Evolutionary conservation across 2,888 invertebrate species (phyloP), one percentile per base, ranked within the genome.

Genomic region (Agrypnus murinus): DNA sequence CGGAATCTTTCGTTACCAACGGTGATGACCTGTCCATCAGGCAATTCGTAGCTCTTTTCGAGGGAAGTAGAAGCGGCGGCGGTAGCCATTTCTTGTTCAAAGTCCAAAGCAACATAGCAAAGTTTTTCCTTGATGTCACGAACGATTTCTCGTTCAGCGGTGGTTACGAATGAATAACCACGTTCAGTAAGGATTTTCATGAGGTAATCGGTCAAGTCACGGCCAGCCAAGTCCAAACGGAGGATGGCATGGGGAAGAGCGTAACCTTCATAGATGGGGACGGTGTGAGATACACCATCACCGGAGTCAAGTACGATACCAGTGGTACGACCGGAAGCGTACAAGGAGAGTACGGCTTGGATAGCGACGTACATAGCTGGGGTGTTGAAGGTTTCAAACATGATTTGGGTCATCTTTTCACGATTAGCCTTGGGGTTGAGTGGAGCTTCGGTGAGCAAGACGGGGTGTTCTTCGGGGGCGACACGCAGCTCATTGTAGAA

Each of bases 121-220:
- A 95, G 90, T 87, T 94, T 95, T 87, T 95, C 95, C 90, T 95
- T 96, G 90, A 95, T 95, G 90, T 96, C 95, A 84, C 95, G 92
- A 50, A 95, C 95, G 87, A 96, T 95, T 92, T 96, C 95, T 86
- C 95, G 90, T 89, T 97, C 97, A 88, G 96, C 96, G 84, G 95
- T 96, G 89, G 96, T 96, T 86, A 95, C 95, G 92, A 96, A 96
- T 77, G 94, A 94, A 90, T 96, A 96, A 82, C 96, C 96, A 87
- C 96, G 92, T 90, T 96, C 96, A 86, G 95, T 95, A 85, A 97
- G 91, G 91, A 97, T 96, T 91, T 96, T 96, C 96, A 96, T 96
- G 88, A 97, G 91, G 90, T 97, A 97, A 89, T 97, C 96, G 87
- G 97, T 97, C 87, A 97, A 91, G 89, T 97, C 97, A 84, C 97